These are phyloP conservation scores for Tapirus indicus DNA, from an alignment of 2,797 vertebrate genomes.

Conservation along the genomic window DNA sequence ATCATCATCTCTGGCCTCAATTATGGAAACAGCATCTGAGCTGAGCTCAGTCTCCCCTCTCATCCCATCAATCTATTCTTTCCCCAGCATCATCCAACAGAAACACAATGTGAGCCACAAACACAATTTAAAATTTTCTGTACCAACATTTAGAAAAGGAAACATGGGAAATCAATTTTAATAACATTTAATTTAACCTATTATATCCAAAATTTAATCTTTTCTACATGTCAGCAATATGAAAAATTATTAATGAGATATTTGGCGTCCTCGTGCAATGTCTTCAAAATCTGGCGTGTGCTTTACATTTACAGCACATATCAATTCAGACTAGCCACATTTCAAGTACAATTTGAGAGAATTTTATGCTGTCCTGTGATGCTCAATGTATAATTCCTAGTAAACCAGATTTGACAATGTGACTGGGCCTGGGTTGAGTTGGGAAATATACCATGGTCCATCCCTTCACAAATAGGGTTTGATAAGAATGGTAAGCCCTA, in stretches of 20 bases:
- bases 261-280: neutral
- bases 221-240: neutral
- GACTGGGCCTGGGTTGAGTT: neutral
- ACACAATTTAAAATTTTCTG: neutral
- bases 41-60: neutral
- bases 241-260: slow-evolving; percentile 5
- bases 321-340: neutral
- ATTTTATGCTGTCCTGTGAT: neutral
- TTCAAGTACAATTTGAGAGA: neutral
- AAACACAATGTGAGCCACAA: neutral
- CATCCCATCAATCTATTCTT: neutral
- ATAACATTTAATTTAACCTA: neutral
- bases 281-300: neutral
- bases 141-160: neutral
- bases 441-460: neutral
- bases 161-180: neutral
- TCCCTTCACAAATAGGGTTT: neutral
- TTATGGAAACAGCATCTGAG: neutral
- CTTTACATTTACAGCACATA: neutral
- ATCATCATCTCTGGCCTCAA: neutral
- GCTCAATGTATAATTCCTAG: neutral
- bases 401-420: neutral
- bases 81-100: neutral
- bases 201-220: neutral
- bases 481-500: neutral